Conservation (phyloP, 2,888 invertebrate species). For the Trachelus tabidus region DNA sequence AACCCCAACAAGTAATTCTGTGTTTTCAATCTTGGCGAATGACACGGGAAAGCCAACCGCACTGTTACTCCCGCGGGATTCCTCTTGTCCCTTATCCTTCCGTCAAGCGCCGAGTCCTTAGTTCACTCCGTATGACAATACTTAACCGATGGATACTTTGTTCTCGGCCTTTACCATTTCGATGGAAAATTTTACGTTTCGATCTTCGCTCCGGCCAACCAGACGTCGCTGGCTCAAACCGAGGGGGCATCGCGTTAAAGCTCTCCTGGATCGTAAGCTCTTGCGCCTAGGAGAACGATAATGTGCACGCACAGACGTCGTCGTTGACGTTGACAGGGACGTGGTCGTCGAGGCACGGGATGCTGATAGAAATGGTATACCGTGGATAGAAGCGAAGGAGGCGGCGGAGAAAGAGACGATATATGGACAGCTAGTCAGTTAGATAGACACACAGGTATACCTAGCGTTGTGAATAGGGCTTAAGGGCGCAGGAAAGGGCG, state of each 20-base stretch:
- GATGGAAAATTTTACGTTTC: too few relatives aligned
- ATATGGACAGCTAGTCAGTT: not conserved
- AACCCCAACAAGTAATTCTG: slow-evolving; percentile 40
- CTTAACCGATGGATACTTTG: too few relatives aligned
- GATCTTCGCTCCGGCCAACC: too few relatives aligned
- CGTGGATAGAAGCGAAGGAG: not conserved
- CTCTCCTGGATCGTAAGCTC: too few relatives aligned
- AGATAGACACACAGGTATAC: not conserved
- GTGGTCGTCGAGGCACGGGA: too few relatives aligned
- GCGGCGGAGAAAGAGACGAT: not conserved
- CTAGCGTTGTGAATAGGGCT: not conserved
- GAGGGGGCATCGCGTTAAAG: too few relatives aligned
- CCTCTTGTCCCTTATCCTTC: not conserved
- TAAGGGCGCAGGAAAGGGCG: slow-evolving; percentile 1
- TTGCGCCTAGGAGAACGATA: too few relatives aligned
- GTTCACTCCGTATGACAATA: not conserved
- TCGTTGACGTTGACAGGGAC: too few relatives aligned
- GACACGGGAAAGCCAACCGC: slow-evolving; percentile 38
- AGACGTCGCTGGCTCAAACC: too few relatives aligned
- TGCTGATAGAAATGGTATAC: too few relatives aligned
- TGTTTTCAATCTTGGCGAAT: slow-evolving; percentile 50
- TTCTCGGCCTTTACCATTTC: too few relatives aligned
- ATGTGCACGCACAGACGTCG: too few relatives aligned
- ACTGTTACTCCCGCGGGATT: not conserved
- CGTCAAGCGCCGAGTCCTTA: not conserved